Evolutionary conservation across 2,888 invertebrate genomes (phyloP).

Genomic region (Platerodrilus igneus): DNA sequence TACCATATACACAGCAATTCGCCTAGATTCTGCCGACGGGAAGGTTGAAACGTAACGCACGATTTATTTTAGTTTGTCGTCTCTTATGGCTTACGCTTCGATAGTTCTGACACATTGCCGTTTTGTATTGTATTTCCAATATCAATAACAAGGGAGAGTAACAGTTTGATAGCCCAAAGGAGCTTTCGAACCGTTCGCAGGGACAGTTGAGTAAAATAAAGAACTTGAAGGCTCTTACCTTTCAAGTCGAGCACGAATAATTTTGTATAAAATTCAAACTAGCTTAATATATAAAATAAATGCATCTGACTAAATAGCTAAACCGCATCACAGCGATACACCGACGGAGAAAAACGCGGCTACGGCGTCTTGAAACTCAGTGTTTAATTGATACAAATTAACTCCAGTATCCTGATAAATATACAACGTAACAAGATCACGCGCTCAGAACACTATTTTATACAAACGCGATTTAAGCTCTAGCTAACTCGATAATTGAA

Average conservation of each 20-base stretch:
- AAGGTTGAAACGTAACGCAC: slow-evolving; percentile 34
- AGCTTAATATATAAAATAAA: slow-evolving; percentile 25
- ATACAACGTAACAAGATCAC: slow-evolving; percentile 43
- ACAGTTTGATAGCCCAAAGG: no score
- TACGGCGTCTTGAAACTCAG: slow-evolving; percentile 23
- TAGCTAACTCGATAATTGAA: slow-evolving; percentile 38
- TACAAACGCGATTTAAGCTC: slow-evolving; percentile 36
- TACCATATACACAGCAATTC: slow-evolving; percentile 17
- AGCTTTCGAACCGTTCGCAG: slow-evolving; percentile 8
- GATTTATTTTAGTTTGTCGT: slow-evolving; percentile 36
- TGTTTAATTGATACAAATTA: slow-evolving; percentile 45
- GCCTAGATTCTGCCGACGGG: slow-evolving; percentile 21
- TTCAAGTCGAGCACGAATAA: slow-evolving; percentile 15
- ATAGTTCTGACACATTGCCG: slow-evolving; percentile 21
- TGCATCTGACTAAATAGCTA: slow-evolving; percentile 24
- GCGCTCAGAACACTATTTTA: slow-evolving; percentile 35
- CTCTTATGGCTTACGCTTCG: slow-evolving; percentile 31
- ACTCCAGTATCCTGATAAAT: slow-evolving; percentile 43
- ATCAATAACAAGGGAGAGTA: no score
- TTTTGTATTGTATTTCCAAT: no score
- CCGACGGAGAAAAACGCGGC: slow-evolving; percentile 18
- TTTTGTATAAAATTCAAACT: no score
- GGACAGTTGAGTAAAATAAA: no score
- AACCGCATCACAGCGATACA: slow-evolving; percentile 20
- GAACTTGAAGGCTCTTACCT: slow-evolving; percentile 15